Conservation (phyloP, 2,797 vertebrate species). For the Sternarchorhynchus goeldii region DNA sequence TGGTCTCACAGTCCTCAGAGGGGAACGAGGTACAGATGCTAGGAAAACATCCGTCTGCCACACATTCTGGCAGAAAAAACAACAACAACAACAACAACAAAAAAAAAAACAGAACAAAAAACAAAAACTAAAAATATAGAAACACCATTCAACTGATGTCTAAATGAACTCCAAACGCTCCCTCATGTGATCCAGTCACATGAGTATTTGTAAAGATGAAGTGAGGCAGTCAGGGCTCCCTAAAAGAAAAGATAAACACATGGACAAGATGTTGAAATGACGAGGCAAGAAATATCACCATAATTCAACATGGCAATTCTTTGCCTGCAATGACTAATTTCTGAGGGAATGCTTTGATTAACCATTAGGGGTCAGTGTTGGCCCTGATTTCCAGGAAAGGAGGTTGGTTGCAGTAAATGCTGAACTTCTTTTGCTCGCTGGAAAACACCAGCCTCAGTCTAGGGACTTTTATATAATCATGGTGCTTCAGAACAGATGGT, state of each 20-base stretch:
- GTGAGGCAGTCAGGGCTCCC: constrained; percentile 61
- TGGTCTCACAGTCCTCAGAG: constrained; percentile 79
- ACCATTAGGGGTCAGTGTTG: constrained; percentile 51
- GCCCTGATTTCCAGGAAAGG: not conserved
- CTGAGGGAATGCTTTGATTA: not conserved
- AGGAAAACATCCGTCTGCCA: constrained; percentile 58
- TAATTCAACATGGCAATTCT: not conserved
- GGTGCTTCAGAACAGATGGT: constrained; percentile 38
- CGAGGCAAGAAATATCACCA: constrained; percentile 2
- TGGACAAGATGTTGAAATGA: not conserved
- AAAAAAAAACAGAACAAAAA: constrained; percentile 79
- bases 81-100: constrained; percentile 81
- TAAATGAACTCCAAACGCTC: constrained; percentile 84
- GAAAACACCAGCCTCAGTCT: constrained; percentile 33
- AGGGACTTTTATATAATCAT: constrained; percentile 40
- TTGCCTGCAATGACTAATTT: not conserved
- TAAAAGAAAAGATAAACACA: constrained; percentile 19
- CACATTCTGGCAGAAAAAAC: constrained; percentile 61
- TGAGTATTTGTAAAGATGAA: constrained; percentile 85
- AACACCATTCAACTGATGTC: constrained; percentile 99
- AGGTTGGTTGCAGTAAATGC: not conserved
- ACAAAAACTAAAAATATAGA: constrained; percentile 83
- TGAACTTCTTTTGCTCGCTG: constrained; percentile 7
- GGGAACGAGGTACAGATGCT: constrained; percentile 61
- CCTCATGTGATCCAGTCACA: constrained; percentile 96